phyloP scores from a whole-genome alignment of 92 coral and sea anemone species.

The Chrysogorgia sp. region DNA sequence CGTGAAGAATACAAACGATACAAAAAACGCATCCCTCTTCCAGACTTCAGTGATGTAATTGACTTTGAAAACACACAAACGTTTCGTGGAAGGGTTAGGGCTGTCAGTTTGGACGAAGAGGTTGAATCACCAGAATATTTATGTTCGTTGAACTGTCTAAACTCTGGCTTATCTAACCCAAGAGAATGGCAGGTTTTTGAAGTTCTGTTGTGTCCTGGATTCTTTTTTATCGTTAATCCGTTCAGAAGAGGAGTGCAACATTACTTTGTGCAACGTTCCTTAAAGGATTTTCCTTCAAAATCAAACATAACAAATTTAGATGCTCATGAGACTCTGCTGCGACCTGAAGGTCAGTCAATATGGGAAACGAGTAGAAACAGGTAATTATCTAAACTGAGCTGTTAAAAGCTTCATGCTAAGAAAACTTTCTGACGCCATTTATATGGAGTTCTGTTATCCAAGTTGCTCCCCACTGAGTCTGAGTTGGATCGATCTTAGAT shows the following conservation, averaged over 20 bases:
- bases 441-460: no score
- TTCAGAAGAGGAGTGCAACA: slow-evolving; percentile 85
- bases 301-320: slow-evolving; percentile 87
- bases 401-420: no score
- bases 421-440: no score
- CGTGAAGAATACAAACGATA: slow-evolving; percentile 94
- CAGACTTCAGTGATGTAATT: slow-evolving; percentile 87
- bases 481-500: no score
- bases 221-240: slow-evolving; percentile 87
- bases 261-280: slow-evolving; percentile 86
- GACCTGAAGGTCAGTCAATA: slow-evolving; percentile 63
- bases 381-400: no score
- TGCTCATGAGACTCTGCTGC: slow-evolving; percentile 60
- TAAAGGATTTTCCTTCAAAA: slow-evolving; percentile 84
- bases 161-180: slow-evolving; percentile 71
- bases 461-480: no score
- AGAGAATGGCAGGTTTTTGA: slow-evolving; percentile 82
- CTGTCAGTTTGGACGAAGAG: slow-evolving; percentile 43
- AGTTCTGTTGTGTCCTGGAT: slow-evolving; percentile 77
- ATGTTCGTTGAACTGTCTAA: slow-evolving; percentile 27
- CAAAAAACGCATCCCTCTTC: slow-evolving; percentile 89
- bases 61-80: slow-evolving; percentile 78
- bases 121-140: neutral
- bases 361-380: slow-evolving; percentile 71
- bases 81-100: slow-evolving; percentile 64